Evolutionary conservation across 2,113 vertebrate genomes (phyloP), one percentile per base, ranked within the genome.

Genomic region (Myotis brandtii): DNA sequence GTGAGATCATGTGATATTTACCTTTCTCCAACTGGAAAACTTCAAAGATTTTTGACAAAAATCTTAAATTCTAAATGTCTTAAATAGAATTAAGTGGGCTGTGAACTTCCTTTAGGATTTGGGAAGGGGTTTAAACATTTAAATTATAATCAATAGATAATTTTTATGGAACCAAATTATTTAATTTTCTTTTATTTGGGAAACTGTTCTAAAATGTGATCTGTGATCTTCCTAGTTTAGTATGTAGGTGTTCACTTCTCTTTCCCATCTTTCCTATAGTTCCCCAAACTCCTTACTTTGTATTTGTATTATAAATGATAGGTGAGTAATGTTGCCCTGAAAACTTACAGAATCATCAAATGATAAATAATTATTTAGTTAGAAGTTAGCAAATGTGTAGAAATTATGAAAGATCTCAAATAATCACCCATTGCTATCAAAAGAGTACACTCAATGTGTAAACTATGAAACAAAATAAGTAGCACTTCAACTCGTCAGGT

Each of bases 321-420:
- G 46, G 8, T 62, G 6, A 34, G 43, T 67, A 89, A 80, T 69
- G 66, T 56, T 48, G 18, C 27, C 48, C 72, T 85, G 77, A 66
- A 96, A 66, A 81, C 16, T 79, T 76, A 84, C 2, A 62, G 77
- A 37, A 87, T 75, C 54, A 67, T 69, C 34, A 73, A 52, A 70
- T 56, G 18, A 80, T 83, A 84, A 52, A 46, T 25, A 79, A 62
- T 86, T 62, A 81, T 40, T 72, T 66, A 30, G 54, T 46, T 64
- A 86, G 54, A 81, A 59, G 20, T 70, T 90, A 69, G 12, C 52
- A 90, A 89, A 56, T 67, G 18, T 62, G 6, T 70, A 94, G 32
- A 59, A 88, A 95, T 69, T 59, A 69, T 40, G 46, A 79, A 89
- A 81, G 37, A 25, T 40, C 81, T 86, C 48, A 90, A 85, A 66